Evolutionary conservation across 2,888 invertebrate genomes (phyloP).

Genomic region (Alsophila aescularia): DNA sequence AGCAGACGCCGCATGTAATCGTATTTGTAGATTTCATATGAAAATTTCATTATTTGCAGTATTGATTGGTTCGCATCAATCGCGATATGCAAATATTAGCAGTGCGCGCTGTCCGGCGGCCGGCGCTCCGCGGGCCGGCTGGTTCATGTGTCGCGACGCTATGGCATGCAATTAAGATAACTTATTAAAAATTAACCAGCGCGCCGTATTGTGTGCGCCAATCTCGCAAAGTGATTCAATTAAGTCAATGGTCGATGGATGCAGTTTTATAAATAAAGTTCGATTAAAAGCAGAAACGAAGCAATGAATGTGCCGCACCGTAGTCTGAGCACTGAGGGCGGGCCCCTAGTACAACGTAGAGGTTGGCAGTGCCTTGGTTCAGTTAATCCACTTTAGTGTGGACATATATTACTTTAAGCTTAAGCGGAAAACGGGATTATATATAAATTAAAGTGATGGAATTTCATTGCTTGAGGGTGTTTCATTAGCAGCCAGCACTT

Average conservation of each 20-base stretch:
- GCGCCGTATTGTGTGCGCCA: constrained; percentile 36
- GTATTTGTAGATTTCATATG: constrained; percentile 73
- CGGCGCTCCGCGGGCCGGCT: constrained; percentile 29
- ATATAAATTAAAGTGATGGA: too few relatives aligned
- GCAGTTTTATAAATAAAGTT: constrained; percentile 19
- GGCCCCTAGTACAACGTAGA: neutral
- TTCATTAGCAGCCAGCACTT: too few relatives aligned
- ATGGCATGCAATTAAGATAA: constrained; percentile 78
- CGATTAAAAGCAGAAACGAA: constrained; percentile 20
- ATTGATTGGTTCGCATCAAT: constrained; percentile 83
- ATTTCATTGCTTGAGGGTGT: too few relatives aligned
- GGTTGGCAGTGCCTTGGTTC: neutral
- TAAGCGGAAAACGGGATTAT: neutral
- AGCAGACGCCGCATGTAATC: constrained; percentile 55
- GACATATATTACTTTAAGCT: neutral
- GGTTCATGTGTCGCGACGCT: constrained; percentile 70
- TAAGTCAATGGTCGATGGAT: constrained; percentile 16
- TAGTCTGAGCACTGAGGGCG: constrained; percentile 10
- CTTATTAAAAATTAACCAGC: constrained; percentile 78
- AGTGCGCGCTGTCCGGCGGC: constrained; percentile 63
- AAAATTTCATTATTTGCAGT: constrained; percentile 81
- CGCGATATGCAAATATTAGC: constrained; percentile 83
- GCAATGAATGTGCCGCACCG: constrained; percentile 13
- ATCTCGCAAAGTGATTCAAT: constrained; percentile 29
- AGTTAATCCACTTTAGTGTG: neutral